phyloP scores from a whole-genome alignment of 92 coral and sea anemone genomes.

The Palythoa grandiflora region DNA sequence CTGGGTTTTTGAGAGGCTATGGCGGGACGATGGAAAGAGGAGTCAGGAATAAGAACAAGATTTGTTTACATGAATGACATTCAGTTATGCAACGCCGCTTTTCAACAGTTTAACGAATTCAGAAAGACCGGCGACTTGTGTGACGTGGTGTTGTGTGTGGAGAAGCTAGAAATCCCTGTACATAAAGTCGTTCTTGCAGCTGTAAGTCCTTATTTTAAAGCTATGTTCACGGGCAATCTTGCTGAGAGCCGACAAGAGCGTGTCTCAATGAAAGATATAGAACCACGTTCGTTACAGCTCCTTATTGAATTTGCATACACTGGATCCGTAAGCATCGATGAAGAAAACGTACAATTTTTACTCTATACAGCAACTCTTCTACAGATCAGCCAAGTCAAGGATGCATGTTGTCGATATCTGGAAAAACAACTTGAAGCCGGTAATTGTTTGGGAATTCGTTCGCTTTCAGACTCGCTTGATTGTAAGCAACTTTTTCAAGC shows the following conservation, averaged over 20 bases:
- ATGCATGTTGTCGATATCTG: slow-evolving; percentile 76
- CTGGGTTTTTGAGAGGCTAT: neutral
- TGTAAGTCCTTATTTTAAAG: slow-evolving; percentile 88
- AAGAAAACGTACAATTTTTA: slow-evolving; percentile 73
- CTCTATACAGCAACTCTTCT: slow-evolving; percentile 77
- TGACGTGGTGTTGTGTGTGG: slow-evolving; percentile 81
- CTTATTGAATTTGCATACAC: slow-evolving; percentile 71
- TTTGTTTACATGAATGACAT: slow-evolving; percentile 37
- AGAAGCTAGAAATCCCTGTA: slow-evolving; percentile 72
- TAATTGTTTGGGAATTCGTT: slow-evolving; percentile 87
- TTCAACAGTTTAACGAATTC: slow-evolving; percentile 69
- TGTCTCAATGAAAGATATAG: slow-evolving; percentile 62
- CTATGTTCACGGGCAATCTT: slow-evolving; percentile 83
- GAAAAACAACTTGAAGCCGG: slow-evolving; percentile 57
- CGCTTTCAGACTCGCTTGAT: slow-evolving; percentile 77
- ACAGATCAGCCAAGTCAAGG: slow-evolving; percentile 63
- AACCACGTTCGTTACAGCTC: slow-evolving; percentile 63
- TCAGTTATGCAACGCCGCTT: slow-evolving; percentile 50
- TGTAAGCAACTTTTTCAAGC: slow-evolving; percentile 71
- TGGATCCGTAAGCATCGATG: slow-evolving; percentile 67
- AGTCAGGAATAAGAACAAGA: slow-evolving; percentile 1
- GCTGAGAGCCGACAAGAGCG: slow-evolving; percentile 69
- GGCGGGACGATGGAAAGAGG: neutral
- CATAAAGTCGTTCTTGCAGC: slow-evolving; percentile 85
- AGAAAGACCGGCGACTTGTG: slow-evolving; percentile 75